Evolutionary conservation across 2,113 vertebrate species (phyloP).

Genomic region (Holacanthus passer): DNA sequence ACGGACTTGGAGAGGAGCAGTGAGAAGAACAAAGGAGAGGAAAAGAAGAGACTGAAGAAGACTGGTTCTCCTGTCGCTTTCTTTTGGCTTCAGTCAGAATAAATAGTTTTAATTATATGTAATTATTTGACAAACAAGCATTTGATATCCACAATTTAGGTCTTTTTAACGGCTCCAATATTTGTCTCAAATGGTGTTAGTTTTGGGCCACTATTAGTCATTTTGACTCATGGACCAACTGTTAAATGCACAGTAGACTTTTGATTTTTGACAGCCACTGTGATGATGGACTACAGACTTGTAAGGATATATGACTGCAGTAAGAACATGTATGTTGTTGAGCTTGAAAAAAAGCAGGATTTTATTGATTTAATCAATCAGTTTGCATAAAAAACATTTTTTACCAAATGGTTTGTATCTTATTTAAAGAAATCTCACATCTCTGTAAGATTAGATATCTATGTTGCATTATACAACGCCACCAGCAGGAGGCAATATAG

Average conservation of each 20-base stretch:
- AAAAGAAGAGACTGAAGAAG: neutral
- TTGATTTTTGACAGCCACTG: neutral
- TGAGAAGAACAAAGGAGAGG: constrained; percentile 35
- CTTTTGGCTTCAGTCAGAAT: neutral
- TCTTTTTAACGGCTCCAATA: constrained; percentile 1
- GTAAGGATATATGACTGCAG: neutral
- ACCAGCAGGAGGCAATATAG: constrained; percentile 79
- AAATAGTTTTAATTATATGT: neutral
- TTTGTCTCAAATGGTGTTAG: neutral
- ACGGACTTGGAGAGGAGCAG: constrained; percentile 15
- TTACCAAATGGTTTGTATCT: neutral
- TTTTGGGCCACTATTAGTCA: neutral
- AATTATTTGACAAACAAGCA: neutral
- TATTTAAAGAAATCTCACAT: neutral
- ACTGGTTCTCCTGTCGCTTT: constrained; percentile 23
- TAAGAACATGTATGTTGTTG: neutral
- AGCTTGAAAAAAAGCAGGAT: neutral
- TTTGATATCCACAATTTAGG: neutral
- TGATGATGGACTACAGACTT: neutral
- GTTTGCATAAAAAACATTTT: neutral
- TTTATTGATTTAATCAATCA: neutral
- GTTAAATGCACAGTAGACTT: neutral
- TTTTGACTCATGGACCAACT: neutral
- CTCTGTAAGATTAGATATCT: neutral
- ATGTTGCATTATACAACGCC: constrained; percentile 31